Conservation (phyloP, 2,888 invertebrate genomes). For the Mimumesa dahlbomi region DNA sequence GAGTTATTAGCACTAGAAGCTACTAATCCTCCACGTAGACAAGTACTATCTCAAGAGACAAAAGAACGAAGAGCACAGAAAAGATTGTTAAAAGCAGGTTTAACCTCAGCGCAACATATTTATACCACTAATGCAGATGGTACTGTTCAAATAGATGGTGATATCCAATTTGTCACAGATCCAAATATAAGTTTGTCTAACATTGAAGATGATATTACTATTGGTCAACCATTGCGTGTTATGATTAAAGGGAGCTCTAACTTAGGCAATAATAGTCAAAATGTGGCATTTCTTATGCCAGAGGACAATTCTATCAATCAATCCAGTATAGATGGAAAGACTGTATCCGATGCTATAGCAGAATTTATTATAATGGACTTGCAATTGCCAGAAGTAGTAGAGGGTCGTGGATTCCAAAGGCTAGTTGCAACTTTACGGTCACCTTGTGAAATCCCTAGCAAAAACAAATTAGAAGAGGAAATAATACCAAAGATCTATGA, state of each 20-base stretch:
- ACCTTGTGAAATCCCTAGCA: slow-evolving; percentile 81
- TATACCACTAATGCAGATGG: slow-evolving; percentile 79
- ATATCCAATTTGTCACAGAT: slow-evolving; percentile 79
- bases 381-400: slow-evolving; percentile 80
- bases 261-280: slow-evolving; percentile 64
- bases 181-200: slow-evolving; percentile 74
- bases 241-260: slow-evolving; percentile 69
- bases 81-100: slow-evolving; percentile 72
- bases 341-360: slow-evolving; percentile 80
- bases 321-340: slow-evolving; percentile 74
- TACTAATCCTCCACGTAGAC: slow-evolving; percentile 73
- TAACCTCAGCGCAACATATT: slow-evolving; percentile 72
- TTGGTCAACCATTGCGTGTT: slow-evolving; percentile 69
- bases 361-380: slow-evolving; percentile 81
- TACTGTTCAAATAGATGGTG: slow-evolving; percentile 78
- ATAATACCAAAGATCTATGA: slow-evolving; percentile 81
- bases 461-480: slow-evolving; percentile 80
- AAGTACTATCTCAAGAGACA: slow-evolving; percentile 70
- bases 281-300: slow-evolving; percentile 74
- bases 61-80: slow-evolving; percentile 76
- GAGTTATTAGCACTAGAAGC: slow-evolving; percentile 77
- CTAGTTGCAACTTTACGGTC: slow-evolving; percentile 80
- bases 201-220: slow-evolving; percentile 74
- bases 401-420: slow-evolving; percentile 80
- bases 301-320: slow-evolving; percentile 72